Base-by-base conservation (phyloP, 2,888 invertebrate species). In the Alloplasta piceator region DNA sequence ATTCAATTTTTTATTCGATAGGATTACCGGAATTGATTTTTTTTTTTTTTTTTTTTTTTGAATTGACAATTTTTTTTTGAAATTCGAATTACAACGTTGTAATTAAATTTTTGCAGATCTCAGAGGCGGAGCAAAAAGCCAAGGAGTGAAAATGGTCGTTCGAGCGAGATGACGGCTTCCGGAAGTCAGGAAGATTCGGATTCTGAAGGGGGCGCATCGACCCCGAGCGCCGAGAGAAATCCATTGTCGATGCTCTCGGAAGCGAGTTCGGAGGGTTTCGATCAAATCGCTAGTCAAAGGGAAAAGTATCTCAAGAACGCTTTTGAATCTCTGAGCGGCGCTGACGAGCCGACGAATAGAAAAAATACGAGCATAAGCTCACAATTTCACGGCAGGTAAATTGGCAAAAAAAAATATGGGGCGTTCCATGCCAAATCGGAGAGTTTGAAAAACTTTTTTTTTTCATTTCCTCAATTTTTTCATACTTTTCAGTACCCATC, bases 191-290 rank as follows among this genome's bases (percentile, higher is more conserved):
- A 96, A 85, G 96, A 95, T 60, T 96, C 97, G 73, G 94, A 95
- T 61, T 91, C 92, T 12, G 93, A 93, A 82, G 93, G 93, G 12
- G 92, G 92, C 93, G 95, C 95, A 6, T 97, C 97, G 0, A 97
- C 97, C 0, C 97, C 97, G 0, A 97, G 97, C 78, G 96, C 96
- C 0, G 97, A 97, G 80, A 93, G 96, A 58, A 97, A 96, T 90
- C 95, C 96, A 0, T 90, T 93, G 89, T 95, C 95, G 4, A 94
- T 95, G 84, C 92, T 97, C 67, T 96, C 96, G 10, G 91, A 91
- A 72, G 95, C 96, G 0, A 97, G 97, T 85, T 95, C 96, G 58
- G 96, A 96, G 92, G 95, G 95, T 0, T 89, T 94, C 82, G 93
- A 94, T 89, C 93, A 93, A 82, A 92, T 94, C 5, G 94, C 94